These are phyloP conservation scores for Cosmorhoe ocellata DNA, from an alignment of 2,888 invertebrate species.

Conservation along the genomic window DNA sequence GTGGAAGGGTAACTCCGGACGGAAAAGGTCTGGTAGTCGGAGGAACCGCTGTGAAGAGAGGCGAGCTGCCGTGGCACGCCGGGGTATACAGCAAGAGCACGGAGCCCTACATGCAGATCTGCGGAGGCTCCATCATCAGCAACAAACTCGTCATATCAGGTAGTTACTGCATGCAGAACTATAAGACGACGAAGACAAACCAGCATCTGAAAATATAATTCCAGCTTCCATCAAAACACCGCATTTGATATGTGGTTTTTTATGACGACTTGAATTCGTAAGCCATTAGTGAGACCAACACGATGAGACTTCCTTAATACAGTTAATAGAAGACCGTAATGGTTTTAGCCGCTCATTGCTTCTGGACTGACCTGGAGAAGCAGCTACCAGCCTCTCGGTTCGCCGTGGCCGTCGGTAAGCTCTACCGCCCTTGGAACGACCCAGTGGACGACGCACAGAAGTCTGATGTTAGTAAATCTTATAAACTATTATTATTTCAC, in stretches of 20 bases:
- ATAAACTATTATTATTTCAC: background rate
- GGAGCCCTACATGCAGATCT: conserved; percentile 73
- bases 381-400: conserved; percentile 41
- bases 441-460: conserved; percentile 47
- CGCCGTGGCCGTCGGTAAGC: conserved; percentile 61
- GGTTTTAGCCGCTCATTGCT: conserved; percentile 60
- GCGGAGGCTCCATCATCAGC: conserved; percentile 79
- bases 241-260: too few species aligned
- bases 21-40: too few species aligned
- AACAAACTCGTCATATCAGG: conserved; percentile 55
- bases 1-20: too few species aligned
- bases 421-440: conserved; percentile 56
- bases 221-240: too few species aligned
- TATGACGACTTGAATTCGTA: too few species aligned
- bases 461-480: conserved; percentile 50
- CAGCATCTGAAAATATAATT: too few species aligned
- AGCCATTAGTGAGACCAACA: too few species aligned
- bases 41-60: too few species aligned
- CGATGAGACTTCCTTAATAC: too few species aligned
- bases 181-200: too few species aligned
- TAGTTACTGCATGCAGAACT: too few species aligned
- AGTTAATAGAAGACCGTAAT: too few species aligned
- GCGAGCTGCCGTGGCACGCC: conserved; percentile 80
- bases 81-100: conserved; percentile 71
- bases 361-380: conserved; percentile 46